Evolutionary conservation across 2,888 invertebrate species (phyloP), one percentile per base, ranked within the genome.

Genomic region (Sesia bembeciformis): DNA sequence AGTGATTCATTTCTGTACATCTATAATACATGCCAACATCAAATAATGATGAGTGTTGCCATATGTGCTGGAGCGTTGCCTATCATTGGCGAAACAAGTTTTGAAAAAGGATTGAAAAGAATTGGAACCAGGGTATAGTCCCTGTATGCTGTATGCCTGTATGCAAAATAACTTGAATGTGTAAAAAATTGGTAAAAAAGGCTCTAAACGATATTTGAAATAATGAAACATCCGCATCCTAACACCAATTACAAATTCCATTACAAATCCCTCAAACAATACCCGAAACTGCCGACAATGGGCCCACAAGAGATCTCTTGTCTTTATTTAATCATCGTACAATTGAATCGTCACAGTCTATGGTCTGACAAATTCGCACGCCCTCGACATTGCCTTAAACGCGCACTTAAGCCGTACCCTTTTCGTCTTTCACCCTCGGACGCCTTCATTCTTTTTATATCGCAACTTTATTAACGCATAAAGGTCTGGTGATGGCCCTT

Each of bases 381-480:
- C 88, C 88, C 88, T 81, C 76, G 65, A 81, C 81, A 87, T 87
- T 75, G 79, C 70, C 87, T 84, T 88, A 87, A 89, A 88, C 84
- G 88, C 81, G 76, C 81, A 87, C 87, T 89, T 89, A 89, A 86
- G 76, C 71, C 78, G 72, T 86, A 87, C 87, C 88, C 88, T 84
- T 83, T 78, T 69, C 76, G 76, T 73, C 73, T 83, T 83, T 80
- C 84, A 85, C 87, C 89, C 89, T 88, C 77, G 86, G 87, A 85
- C 87, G 87, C 84, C 79, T 85, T 71, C 74, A 75, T 86, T 86
- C 87, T 88, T 89, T 87, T 89, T 88, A 89, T 88, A 88, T 88
- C 82, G 84, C 86, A 87, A 87, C 87, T 89, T 89, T 89, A 89
- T 89, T 89, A 89, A 88, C 89, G 88, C 79, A 88, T 89, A 89